Base-by-base conservation (phyloP, 2,888 invertebrate species). In the Ennomos quercinarius region DNA sequence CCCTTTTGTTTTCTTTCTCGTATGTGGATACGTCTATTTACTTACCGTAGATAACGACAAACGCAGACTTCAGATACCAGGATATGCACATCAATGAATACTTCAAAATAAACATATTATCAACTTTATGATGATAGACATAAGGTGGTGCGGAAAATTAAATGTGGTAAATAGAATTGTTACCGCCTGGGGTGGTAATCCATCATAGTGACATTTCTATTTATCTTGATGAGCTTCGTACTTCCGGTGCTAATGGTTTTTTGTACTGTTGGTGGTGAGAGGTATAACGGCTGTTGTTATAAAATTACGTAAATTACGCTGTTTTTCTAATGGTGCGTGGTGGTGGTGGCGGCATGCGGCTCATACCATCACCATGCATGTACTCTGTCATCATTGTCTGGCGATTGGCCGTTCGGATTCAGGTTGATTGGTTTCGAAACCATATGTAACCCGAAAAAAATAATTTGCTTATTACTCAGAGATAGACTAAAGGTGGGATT, bases 151-250 rank as follows among this genome's bases (percentile, higher is more conserved):
- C 12, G 9, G 10, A 39, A 34, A 40, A 9, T 38, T 13, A 9
- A 8, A 9, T 44, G 27, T 64, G 61, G 73, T 70, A 76, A 61
- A 61, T 78, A 42, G 52, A 17, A 6, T 62, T 35, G 62, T 61
- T 43, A 51, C 45, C 12, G 43, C 81, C 77, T 74, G 77, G 76
- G 83, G 78, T 77, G 74, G 81, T 84, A 82, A 91, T 91, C 90
- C 84, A 91, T 91, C 91, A 91, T 86, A 73, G 82, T 86, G 89
- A 88, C 89, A 75, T 85, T 89, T 89, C 87, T 90, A 90, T 90
- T 91, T 90, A 91, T 91, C 90, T 86, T 89, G 87, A 89, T 89
- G 85, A 89, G 84, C 71, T 78, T 73, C 77, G 77, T 84, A 87
- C 87, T 88, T 89, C 86, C 86, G 81, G 80, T 83, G 80, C 80